Evolutionary conservation across 2,888 invertebrate genomes (phyloP).

Genomic region (Drosophila dives): DNA sequence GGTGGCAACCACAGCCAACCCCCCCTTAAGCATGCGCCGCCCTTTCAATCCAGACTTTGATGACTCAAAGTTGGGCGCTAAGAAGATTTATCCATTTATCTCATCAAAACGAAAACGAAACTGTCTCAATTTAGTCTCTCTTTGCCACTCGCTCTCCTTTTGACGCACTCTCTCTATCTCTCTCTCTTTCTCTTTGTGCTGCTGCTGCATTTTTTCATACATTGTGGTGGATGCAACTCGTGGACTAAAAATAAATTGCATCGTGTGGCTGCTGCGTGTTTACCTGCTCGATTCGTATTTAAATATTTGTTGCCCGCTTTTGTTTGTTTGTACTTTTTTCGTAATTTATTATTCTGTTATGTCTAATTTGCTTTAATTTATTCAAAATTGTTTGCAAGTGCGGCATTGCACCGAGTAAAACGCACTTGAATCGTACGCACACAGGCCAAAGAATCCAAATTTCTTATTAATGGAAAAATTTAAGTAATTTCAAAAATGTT

Average conservation of each 20-base stretch:
- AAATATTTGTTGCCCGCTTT: slow-evolving; percentile 29
- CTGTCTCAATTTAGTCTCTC: slow-evolving; percentile 49
- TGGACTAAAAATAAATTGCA: slow-evolving; percentile 52
- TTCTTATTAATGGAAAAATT: slow-evolving; percentile 50
- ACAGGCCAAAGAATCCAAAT: slow-evolving; percentile 26
- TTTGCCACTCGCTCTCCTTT: slow-evolving; percentile 3
- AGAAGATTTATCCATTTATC: slow-evolving; percentile 56
- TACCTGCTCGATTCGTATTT: slow-evolving; percentile 42
- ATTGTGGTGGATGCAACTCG: slow-evolving; percentile 56
- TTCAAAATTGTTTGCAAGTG: slow-evolving; percentile 46
- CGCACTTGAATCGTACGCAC: slow-evolving; percentile 43
- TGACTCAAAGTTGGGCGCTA: slow-evolving; percentile 50
- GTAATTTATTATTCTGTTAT: slow-evolving; percentile 67
- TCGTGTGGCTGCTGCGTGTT: slow-evolving; percentile 43
- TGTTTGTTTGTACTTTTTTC: slow-evolving; percentile 27
- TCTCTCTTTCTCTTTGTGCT: background rate
- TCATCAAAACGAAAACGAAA: slow-evolving; percentile 75
- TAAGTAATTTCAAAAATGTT: slow-evolving; percentile 30
- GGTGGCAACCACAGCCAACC: background rate
- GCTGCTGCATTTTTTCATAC: slow-evolving; percentile 42
- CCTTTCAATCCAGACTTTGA: slow-evolving; percentile 12
- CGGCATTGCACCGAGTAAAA: slow-evolving; percentile 45
- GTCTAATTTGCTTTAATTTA: slow-evolving; percentile 64
- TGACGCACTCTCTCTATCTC: slow-evolving; percentile 8
- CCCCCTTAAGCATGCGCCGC: background rate